These are phyloP conservation scores for Porites cylindrica DNA, from an alignment of 92 coral and sea anemone species.

Conservation along the genomic window DNA sequence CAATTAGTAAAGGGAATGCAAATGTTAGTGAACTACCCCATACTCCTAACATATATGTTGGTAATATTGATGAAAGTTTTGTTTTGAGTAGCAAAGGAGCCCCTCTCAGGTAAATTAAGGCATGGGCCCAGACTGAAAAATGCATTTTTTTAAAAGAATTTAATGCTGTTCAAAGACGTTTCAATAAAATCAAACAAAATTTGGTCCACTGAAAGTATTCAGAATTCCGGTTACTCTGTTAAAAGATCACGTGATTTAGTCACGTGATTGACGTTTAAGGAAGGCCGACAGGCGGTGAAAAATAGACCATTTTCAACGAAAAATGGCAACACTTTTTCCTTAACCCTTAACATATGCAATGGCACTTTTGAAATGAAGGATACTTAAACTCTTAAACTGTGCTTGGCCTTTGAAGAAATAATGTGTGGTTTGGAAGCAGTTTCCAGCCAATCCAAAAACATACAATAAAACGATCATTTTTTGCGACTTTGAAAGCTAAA, in stretches of 20 bases:
- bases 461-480: neutral
- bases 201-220: neutral
- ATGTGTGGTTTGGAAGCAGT: constrained; percentile 8
- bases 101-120: constrained; percentile 29
- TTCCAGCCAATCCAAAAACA: constrained; percentile 1
- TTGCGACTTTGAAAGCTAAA: neutral
- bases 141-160: constrained; percentile 1
- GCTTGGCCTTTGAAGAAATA: constrained; percentile 23
- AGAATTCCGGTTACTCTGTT: neutral
- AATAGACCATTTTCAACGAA: constrained; percentile 7
- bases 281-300: neutral
- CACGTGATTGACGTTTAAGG: constrained; percentile 14
- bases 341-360: neutral
- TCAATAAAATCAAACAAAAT: constrained; percentile 2
- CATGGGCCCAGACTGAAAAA: constrained; percentile 13
- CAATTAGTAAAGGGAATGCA: too few relatives aligned
- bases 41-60: too few relatives aligned
- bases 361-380: neutral
- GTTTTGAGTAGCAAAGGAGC: too few relatives aligned
- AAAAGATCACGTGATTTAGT: constrained; percentile 18
- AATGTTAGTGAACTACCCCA: too few relatives aligned
- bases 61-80: too few relatives aligned
- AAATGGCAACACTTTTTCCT: constrained; percentile 35
- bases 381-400: constrained; percentile 21
- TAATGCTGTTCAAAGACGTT: constrained; percentile 7